A percentile compares a stretch with the other conserved stretches of the same genome.
phyloP scores from a whole-genome alignment of 2,797 vertebrate genomes.

The Anguilla megastoma region DNA sequence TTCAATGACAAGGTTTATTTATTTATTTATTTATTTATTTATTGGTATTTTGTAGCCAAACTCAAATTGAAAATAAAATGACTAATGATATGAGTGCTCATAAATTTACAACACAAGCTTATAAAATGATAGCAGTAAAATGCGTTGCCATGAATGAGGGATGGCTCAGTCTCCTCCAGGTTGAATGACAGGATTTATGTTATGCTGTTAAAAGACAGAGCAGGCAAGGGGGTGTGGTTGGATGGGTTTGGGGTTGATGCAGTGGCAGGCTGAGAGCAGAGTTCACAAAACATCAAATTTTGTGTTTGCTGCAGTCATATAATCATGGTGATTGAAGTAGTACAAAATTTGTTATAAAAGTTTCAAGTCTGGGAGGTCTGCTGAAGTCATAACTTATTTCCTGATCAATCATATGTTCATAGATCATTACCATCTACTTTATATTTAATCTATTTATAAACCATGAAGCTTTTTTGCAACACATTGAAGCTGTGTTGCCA shows the following conservation, averaged over 20 bases:
- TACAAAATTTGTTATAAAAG: neutral
- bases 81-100: slow-evolving; percentile 8
- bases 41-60: neutral
- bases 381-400: neutral
- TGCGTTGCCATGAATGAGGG: neutral
- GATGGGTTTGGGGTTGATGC: neutral
- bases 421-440: neutral
- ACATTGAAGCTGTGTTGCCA: too few relatives aligned
- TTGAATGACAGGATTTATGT: slow-evolving; percentile 8
- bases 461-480: too few relatives aligned
- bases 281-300: neutral
- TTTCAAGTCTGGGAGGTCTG: neutral
- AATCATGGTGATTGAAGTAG: neutral
- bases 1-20: neutral
- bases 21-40: neutral
- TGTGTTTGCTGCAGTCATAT: neutral
- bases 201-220: neutral
- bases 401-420: neutral
- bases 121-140: slow-evolving; percentile 12
- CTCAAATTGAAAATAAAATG: slow-evolving; percentile 31
- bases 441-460: too few relatives aligned
- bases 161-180: neutral
- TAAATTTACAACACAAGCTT: slow-evolving; percentile 16
- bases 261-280: neutral
- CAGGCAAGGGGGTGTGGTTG: neutral